Percentiles rank a stretch among this genome's conserved stretches.
phyloP scores from a whole-genome alignment of 2,113 vertebrate species.

The Cochlearius cochlearius region DNA sequence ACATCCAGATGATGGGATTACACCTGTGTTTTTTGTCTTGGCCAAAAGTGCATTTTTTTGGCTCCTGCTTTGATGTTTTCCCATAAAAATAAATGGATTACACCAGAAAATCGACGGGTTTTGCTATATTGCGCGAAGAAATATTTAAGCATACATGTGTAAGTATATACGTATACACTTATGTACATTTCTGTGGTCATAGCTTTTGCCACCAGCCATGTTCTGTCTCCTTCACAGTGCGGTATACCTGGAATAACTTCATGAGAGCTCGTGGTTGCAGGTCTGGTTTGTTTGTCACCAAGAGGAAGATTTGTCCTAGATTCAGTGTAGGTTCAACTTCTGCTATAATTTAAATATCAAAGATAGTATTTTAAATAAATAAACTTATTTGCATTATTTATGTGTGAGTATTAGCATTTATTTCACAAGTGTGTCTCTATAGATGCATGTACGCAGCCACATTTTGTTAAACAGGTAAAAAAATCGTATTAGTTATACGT shows the following conservation, averaged over 20 bases:
- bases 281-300: not conserved
- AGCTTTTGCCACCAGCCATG: not conserved
- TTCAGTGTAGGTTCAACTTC: not conserved
- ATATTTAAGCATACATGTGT: not conserved
- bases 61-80: not conserved
- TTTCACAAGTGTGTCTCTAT: not conserved
- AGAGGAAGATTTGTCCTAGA: not conserved
- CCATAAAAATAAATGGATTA: not conserved
- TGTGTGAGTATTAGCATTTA: not conserved
- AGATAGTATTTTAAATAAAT: not conserved
- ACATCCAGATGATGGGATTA: not conserved
- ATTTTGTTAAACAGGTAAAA: not conserved
- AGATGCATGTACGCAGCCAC: not conserved
- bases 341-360: not conserved
- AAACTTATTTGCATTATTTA: not conserved
- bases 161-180: not conserved
- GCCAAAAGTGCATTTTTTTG: not conserved
- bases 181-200: rapidly evolving
- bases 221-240: not conserved
- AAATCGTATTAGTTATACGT: not conserved
- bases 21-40: not conserved
- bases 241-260: not conserved
- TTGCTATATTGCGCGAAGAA: not conserved
- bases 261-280: not conserved
- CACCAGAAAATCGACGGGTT: not conserved